Evolutionary conservation across 2,113 vertebrate species (phyloP).

Genomic region (Atherinomorus stipes): DNA sequence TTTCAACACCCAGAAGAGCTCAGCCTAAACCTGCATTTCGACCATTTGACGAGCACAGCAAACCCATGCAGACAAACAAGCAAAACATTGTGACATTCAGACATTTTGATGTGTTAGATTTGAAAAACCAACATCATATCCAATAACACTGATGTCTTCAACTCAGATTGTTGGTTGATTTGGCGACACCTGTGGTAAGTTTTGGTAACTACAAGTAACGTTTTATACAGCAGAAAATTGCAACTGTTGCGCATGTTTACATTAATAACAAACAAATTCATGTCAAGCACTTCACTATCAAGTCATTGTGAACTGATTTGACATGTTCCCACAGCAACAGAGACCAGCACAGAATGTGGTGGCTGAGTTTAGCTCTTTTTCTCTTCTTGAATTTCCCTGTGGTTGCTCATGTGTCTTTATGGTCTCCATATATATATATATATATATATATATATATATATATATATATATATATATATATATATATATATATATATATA

Average conservation of each 20-base stretch:
- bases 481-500: no score
- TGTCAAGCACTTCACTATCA: not conserved
- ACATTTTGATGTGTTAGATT: not conserved
- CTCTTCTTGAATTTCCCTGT: not conserved
- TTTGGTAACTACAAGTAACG: not conserved
- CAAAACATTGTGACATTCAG: not conserved
- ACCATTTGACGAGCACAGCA: not conserved
- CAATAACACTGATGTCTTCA: not conserved
- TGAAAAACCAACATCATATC: not conserved
- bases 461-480: no score
- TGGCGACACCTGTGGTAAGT: not conserved
- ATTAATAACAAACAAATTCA: not conserved
- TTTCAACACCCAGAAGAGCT: slow-evolving; percentile 13
- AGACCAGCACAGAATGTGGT: no score
- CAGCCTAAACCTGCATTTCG: not conserved
- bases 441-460: no score
- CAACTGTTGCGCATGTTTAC: not conserved
- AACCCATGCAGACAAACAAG: not conserved
- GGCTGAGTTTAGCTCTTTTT: not conserved
- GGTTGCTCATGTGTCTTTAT: not conserved
- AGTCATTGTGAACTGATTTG: not conserved
- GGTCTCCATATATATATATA: no score
- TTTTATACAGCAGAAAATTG: not conserved
- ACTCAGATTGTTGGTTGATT: not conserved
- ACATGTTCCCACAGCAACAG: not conserved